A percentile compares a stretch with the other conserved stretches of the same genome.
Conservation (phyloP, 2,113 vertebrate genomes). For the Syngnathus scovelli region DNA sequence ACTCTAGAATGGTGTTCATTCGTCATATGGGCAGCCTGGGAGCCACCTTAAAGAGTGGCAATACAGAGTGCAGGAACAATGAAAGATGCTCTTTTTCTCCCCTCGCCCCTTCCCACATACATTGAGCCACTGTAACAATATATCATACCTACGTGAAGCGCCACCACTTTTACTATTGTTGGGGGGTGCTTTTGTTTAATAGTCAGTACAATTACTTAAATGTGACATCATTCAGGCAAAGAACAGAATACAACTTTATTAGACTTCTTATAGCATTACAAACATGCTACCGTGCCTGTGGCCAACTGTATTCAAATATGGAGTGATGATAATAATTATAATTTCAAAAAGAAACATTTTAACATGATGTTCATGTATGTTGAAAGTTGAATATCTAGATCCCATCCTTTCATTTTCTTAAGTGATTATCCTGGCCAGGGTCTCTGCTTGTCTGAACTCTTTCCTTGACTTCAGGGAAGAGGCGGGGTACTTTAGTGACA, state of each 20-base stretch:
- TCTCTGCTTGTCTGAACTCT: not conserved
- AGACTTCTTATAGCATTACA: not conserved
- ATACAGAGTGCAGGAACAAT: constrained; percentile 54
- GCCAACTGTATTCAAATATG: not conserved
- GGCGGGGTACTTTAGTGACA: not conserved
- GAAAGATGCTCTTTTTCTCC: constrained; percentile 36
- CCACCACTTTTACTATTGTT: constrained; percentile 49
- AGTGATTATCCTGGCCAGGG: not conserved
- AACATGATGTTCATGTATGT: not conserved
- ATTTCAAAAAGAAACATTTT: not conserved
- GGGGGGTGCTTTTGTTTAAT: constrained; percentile 39
- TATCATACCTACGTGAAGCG: constrained; percentile 46
- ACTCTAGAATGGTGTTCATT: constrained; percentile 79
- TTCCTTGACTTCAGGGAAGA: not conserved
- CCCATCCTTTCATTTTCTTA: not conserved
- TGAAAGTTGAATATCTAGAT: not conserved
- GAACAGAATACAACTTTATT: not conserved
- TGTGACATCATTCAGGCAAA: constrained; percentile 28
- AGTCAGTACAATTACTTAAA: constrained; percentile 30
- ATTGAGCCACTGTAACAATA: constrained; percentile 67
- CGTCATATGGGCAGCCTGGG: constrained; percentile 79
- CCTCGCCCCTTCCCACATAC: constrained; percentile 46
- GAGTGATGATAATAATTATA: not conserved
- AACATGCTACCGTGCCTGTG: not conserved
- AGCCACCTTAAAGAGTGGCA: constrained; percentile 70